Evolutionary conservation across 2,888 invertebrate species (phyloP).

Genomic region (Nycteola revayana): DNA sequence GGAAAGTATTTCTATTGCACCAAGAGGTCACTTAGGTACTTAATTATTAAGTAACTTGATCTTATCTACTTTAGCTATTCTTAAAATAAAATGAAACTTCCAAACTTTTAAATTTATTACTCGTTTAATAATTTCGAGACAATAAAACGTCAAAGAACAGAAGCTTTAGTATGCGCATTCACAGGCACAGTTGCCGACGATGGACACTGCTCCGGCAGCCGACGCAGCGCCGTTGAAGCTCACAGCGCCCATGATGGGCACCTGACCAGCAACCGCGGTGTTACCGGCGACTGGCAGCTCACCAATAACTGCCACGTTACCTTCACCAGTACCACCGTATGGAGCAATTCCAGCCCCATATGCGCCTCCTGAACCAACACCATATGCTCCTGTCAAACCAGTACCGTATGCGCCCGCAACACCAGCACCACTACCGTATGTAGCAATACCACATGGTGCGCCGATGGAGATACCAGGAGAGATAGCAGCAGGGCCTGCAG

Average conservation of each 20-base stretch:
- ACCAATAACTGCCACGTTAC: constrained; percentile 39
- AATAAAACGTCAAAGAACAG: too few relatives aligned
- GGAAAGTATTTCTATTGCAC: too few relatives aligned
- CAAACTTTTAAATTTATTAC: too few relatives aligned
- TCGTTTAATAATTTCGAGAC: too few relatives aligned
- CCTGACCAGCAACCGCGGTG: constrained; percentile 38
- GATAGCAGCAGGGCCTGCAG: neutral
- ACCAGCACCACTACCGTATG: too few relatives aligned
- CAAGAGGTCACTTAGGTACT: too few relatives aligned
- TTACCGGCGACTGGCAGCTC: constrained; percentile 41
- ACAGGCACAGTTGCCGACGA: constrained; percentile 45
- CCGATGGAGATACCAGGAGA: constrained; percentile 2
- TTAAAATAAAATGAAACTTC: too few relatives aligned
- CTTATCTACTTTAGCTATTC: too few relatives aligned
- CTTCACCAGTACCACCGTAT: constrained; percentile 31
- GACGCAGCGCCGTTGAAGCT: constrained; percentile 43
- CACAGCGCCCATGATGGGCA: constrained; percentile 47
- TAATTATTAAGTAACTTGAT: too few relatives aligned
- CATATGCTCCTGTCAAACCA: neutral
- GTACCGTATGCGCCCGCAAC: too few relatives aligned
- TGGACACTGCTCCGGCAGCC: constrained; percentile 45
- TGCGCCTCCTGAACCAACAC: neutral
- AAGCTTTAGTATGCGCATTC: too few relatives aligned
- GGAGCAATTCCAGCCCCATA: neutral
- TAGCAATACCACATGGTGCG: neutral